These are phyloP conservation scores for Lophius americanus DNA, from an alignment of 2,797 vertebrate species.

Conservation along the genomic window DNA sequence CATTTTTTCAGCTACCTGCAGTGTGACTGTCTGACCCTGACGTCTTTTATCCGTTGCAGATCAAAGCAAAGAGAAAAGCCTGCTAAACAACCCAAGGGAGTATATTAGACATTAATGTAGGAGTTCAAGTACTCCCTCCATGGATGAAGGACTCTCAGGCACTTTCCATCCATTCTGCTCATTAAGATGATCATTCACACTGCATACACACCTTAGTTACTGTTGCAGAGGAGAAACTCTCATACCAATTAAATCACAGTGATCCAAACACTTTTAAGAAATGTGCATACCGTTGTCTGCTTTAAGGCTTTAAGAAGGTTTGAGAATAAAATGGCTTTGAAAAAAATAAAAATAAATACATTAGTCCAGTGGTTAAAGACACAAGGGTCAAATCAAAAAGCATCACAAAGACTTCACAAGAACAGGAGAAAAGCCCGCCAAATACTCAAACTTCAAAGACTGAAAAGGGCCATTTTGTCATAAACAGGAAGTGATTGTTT, in stretches of 20 bases:
- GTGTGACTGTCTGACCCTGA: constrained; percentile 26
- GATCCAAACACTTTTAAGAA: background rate
- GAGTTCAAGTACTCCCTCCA: constrained; percentile 25
- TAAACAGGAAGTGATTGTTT: background rate
- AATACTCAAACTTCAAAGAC: background rate
- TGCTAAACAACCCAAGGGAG: constrained; percentile 30
- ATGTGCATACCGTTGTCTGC: background rate
- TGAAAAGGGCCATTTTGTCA: background rate
- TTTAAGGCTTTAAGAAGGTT: background rate
- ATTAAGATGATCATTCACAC: constrained; percentile 23
- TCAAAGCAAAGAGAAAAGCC: constrained; percentile 47
- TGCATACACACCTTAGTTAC: background rate
- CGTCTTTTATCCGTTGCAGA: constrained; percentile 52
- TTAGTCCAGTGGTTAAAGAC: background rate
- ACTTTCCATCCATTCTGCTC: constrained; percentile 9
- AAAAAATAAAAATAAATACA: too few relatives aligned
- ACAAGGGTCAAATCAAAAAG: background rate
- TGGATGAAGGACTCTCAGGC: constrained; percentile 30
- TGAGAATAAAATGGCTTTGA: background rate
- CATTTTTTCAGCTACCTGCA: constrained; percentile 28
- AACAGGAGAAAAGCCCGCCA: too few relatives aligned
- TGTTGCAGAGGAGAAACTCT: too few relatives aligned
- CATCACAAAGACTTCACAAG: background rate
- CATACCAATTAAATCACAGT: background rate
- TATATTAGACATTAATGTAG: constrained; percentile 30